Base-by-base conservation (phyloP, 2,888 invertebrate genomes). In the Nipponacmea schrenckii region DNA sequence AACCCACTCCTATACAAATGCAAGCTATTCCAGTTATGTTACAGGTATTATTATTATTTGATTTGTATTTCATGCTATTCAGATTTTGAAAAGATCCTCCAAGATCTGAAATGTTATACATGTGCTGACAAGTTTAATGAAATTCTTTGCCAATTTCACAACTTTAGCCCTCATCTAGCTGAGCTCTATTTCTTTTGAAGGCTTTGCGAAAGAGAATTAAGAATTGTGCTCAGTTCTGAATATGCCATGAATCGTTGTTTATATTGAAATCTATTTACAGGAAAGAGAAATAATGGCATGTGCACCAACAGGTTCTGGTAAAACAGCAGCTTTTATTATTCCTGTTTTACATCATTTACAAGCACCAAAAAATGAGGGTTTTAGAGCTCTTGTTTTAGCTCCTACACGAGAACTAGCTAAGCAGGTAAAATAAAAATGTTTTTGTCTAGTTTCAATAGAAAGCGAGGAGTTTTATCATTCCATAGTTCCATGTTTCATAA, bases 231-330 rank as follows among this genome's bases (percentile, higher is more conserved):
- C 39, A 8, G 39, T 39, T 39, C 10, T 39, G 8, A 39, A 39
- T 1, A 39, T 31, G 31, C 31, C 31, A 31, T 31, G 10, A 39
- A 39, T 39, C 10, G 1, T 10, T 39, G 10, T 39, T 39, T 39
- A 39, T 10, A 39, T 39, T 39, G 39, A 39, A 8, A 39, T 31
- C 64, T 26, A 67, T 74, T 72, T 67, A 15, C 71, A 88, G 88
- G 92, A 92, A 62, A 92, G 95, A 67, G 94, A 97, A 86, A 89
- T 98, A 46, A 91, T 98, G 83, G 97, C 96, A 0, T 96, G 96
- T 88, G 98, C 98, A 0, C 98, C 98, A 0, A 99, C 98, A 0
- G 98, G 98, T 1, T 97, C 97, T 0, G 98, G 98, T 12, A 98
- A 98, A 90, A 99, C 98, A 0, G 94, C 96, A 0, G 96, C 98